A percentile compares a stretch with the other conserved stretches of the same genome.
These are phyloP conservation scores for Myiotriccus ornatus DNA, from an alignment of 2,797 vertebrate genomes.

Conservation along the genomic window DNA sequence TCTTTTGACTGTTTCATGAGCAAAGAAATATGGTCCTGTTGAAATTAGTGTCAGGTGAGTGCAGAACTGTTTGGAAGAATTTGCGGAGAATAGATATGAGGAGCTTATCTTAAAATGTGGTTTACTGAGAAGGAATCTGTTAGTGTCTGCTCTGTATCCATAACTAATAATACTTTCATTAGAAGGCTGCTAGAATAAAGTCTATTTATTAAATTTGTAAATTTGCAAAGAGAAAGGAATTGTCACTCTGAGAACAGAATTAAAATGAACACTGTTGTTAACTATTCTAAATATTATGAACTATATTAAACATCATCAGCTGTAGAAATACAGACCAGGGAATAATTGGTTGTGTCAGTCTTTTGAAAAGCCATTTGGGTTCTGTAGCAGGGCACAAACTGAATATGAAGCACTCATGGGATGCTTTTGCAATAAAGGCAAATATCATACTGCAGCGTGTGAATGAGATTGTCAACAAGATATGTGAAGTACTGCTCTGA, in stretches of 20 bases:
- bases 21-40: background rate
- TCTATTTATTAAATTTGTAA: background rate
- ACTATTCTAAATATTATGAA: background rate
- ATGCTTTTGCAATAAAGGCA: background rate
- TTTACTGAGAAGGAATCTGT: background rate
- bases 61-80: background rate
- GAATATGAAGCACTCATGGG: background rate
- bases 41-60: background rate
- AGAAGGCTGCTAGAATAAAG: background rate
- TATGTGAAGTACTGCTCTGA: background rate
- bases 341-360: background rate
- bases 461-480: background rate
- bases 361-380: background rate
- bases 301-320: background rate
- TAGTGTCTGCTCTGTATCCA: background rate
- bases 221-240: background rate
- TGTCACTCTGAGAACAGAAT: background rate
- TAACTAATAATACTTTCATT: background rate
- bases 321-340: background rate
- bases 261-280: background rate
- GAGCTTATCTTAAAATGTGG: background rate
- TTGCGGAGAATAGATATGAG: background rate
- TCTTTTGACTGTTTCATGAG: background rate
- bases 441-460: background rate
- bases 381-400: background rate